A percentile compares a stretch with the other conserved stretches of the same genome.
Evolutionary conservation across 1,140 invertebrate species (phyloP).

Genomic region (Drosophila punjabiensis): DNA sequence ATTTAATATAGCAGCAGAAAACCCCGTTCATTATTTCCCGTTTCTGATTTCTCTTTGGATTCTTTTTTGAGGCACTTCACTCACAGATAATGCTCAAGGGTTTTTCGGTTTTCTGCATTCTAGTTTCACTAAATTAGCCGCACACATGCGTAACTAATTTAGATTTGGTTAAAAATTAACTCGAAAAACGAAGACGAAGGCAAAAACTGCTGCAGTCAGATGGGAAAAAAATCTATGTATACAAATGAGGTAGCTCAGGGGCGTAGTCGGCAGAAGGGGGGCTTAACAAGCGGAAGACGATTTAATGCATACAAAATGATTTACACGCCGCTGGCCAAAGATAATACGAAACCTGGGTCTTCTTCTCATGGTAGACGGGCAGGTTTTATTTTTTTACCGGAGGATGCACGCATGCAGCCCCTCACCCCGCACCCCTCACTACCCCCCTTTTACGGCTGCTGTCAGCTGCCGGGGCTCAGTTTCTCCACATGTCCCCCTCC

Average conservation of each 20-base stretch:
- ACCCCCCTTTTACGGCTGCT: background rate
- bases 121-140: slow-evolving; percentile 52
- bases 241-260: slow-evolving; percentile 25
- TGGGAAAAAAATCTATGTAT: slow-evolving; percentile 20
- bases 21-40: background rate
- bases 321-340: slow-evolving; percentile 82
- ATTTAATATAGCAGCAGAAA: background rate
- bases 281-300: slow-evolving; percentile 65
- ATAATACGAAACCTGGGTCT: slow-evolving; percentile 62
- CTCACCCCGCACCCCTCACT: background rate
- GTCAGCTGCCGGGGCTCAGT: slow-evolving; percentile 24
- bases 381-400: slow-evolving; percentile 10
- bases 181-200: background rate
- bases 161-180: slow-evolving; percentile 51
- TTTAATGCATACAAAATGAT: slow-evolving; percentile 84
- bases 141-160: slow-evolving; percentile 49
- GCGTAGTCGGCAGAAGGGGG: background rate
- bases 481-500: slow-evolving; percentile 8
- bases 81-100: slow-evolving; percentile 18
- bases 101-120: slow-evolving; percentile 45
- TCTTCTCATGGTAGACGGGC: slow-evolving; percentile 3
- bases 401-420: slow-evolving; percentile 18
- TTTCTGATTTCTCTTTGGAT: background rate
- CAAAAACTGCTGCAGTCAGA: background rate
- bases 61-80: background rate